Evolutionary conservation across 2,113 vertebrate genomes (phyloP).

Genomic region (Crotalus tigris): DNA sequence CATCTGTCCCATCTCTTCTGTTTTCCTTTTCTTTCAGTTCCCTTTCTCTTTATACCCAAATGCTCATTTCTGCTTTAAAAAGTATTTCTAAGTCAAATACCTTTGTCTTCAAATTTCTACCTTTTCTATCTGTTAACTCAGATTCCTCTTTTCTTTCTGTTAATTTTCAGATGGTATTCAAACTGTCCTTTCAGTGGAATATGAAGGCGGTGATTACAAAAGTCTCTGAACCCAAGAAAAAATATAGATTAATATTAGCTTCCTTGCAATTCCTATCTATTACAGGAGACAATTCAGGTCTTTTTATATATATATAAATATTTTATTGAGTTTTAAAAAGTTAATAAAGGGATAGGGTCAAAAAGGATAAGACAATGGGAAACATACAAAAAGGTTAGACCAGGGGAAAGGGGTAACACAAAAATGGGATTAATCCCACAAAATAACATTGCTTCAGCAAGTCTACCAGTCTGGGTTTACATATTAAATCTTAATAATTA

Average conservation of each 20-base stretch:
- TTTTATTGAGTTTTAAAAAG: too few relatives aligned
- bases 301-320: constrained; percentile 15
- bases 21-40: fast-evolving
- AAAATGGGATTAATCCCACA: too few relatives aligned
- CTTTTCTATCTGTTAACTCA: background rate
- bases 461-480: too few relatives aligned
- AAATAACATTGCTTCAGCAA: too few relatives aligned
- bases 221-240: constrained; percentile 17
- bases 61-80: background rate
- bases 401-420: too few relatives aligned
- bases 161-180: background rate
- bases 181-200: background rate
- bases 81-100: background rate
- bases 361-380: too few relatives aligned
- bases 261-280: background rate
- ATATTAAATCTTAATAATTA: too few relatives aligned
- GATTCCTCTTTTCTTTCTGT: background rate
- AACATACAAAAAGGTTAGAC: too few relatives aligned
- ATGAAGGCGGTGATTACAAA: background rate
- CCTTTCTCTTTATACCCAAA: background rate
- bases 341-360: too few relatives aligned
- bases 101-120: fast-evolving
- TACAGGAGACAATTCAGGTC: constrained; percentile 1
- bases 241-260: background rate
- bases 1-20: background rate